phyloP scores from a whole-genome alignment of 2,113 vertebrate species.

The Scytalopus superciliaris region DNA sequence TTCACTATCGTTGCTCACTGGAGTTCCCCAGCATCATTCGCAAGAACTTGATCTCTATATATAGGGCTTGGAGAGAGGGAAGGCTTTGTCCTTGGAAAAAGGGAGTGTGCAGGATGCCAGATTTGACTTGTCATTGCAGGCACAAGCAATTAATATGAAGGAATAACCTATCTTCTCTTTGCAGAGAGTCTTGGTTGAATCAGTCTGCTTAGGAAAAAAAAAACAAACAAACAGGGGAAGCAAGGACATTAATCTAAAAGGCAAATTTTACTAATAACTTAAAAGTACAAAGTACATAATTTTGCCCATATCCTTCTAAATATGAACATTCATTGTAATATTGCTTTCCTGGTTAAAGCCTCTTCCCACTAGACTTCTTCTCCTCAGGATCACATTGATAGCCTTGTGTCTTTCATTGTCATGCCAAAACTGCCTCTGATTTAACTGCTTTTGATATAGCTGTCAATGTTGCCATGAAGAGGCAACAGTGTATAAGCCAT shows the following conservation, averaged over 20 bases:
- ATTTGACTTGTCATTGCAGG: neutral
- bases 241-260: neutral
- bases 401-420: neutral
- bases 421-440: neutral
- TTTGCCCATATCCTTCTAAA: neutral
- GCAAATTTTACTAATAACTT: neutral
- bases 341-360: neutral
- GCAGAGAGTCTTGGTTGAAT: neutral
- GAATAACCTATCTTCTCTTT: neutral
- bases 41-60: neutral
- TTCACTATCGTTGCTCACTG: slow-evolving; percentile 36
- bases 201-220: neutral
- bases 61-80: neutral
- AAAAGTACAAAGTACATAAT: neutral
- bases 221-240: neutral
- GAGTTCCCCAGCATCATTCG: slow-evolving; percentile 39
- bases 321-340: neutral
- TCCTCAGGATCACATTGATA: neutral
- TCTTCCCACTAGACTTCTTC: neutral
- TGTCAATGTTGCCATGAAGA: neutral
- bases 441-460: neutral
- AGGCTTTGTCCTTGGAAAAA: slow-evolving; percentile 37
- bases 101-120: neutral
- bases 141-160: neutral
- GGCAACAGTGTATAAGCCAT: neutral